Base-by-base conservation (phyloP, 2,113 vertebrate genomes). In the Strigops habroptila region DNA sequence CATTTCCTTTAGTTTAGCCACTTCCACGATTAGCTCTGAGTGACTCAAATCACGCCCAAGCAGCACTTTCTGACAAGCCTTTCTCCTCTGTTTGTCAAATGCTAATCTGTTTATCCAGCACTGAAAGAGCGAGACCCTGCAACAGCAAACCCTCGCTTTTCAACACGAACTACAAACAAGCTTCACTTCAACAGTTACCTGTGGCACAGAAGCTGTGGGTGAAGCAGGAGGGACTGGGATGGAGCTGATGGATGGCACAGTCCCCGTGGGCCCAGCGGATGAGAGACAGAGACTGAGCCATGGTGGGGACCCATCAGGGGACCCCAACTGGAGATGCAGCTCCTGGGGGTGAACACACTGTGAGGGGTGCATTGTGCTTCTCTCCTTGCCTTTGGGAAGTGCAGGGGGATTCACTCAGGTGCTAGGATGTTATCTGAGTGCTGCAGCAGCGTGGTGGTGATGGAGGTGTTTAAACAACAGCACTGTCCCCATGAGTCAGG, bases 401-500 rank as follows among this genome's bases (percentile, higher is more conserved):
- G 39, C 4, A 3, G 11, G 4, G 8, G 21, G 44, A 5, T 48
- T 55, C 55, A 9, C 6, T 1, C 48, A 41, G 52, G 9, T 55
- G n/a, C 18, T 27, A 3, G 33, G 44, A 0, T 18, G 69, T 33
- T 46, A 0, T 7, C 5, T 7, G 43, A 5, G 30, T 15, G 59
- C 49, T 80, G 1, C 22, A 35, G 68, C n/a, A 53, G 25, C 0
- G 1, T 6, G 69, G 44, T 44, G n/a, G 17, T 21, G 53, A 13
- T 49, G 81, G 52, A 16, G 88, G 3, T 31, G 48, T 13, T 73
- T 14, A 18, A 70, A 57, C 0, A 2, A n/a, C n/a, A n/a, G 35
- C 7, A 7, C 16, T 0, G 0, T 49, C 18, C 13, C 21, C 7
- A 2, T 1, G 48, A 21, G 7, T 16, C n/a, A 44, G 18, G 17